Conservation (phyloP, 2,113 vertebrate species). For the Hassar affinis region DNA sequence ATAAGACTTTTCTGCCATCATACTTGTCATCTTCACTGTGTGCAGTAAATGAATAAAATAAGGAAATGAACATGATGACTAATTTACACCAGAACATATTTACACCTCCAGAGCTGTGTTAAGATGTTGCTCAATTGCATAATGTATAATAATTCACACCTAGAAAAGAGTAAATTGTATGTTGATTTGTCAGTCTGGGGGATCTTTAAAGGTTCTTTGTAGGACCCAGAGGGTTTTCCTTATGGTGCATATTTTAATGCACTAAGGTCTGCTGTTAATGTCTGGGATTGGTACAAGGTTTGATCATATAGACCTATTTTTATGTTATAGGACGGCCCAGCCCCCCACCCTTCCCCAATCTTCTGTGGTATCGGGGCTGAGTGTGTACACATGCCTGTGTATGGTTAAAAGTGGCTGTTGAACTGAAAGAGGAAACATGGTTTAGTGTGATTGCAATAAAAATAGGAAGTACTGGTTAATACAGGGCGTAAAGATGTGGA, state of each 20-base stretch:
- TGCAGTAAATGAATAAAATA: neutral
- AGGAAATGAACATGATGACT: neutral
- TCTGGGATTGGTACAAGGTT: neutral
- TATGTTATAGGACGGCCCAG: neutral
- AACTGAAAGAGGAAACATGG: conserved; percentile 68
- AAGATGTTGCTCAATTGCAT: neutral
- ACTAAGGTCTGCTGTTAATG: neutral
- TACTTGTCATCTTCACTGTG: neutral
- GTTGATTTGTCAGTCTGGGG: neutral
- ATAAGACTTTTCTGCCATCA: neutral
- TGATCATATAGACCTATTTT: neutral
- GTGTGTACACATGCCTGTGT: neutral
- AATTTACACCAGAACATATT: neutral
- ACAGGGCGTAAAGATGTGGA: conserved; percentile 32
- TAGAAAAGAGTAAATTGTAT: neutral
- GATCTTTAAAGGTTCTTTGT: neutral
- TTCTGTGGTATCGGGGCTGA: neutral
- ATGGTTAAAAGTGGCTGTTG: conserved; percentile 2
- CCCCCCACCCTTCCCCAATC: conserved; percentile 2
- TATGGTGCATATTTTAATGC: neutral
- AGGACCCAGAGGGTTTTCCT: neutral
- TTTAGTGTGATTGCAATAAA: conserved; percentile 60
- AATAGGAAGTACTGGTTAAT: conserved; percentile 66
- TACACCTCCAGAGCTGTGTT: too few relatives aligned
- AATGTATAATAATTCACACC: neutral